A percentile compares a stretch with the other conserved stretches of the same genome.
These are phyloP conservation scores for Rhaphigaster nebulosa DNA, from an alignment of 2,888 invertebrate species.

Conservation along the genomic window DNA sequence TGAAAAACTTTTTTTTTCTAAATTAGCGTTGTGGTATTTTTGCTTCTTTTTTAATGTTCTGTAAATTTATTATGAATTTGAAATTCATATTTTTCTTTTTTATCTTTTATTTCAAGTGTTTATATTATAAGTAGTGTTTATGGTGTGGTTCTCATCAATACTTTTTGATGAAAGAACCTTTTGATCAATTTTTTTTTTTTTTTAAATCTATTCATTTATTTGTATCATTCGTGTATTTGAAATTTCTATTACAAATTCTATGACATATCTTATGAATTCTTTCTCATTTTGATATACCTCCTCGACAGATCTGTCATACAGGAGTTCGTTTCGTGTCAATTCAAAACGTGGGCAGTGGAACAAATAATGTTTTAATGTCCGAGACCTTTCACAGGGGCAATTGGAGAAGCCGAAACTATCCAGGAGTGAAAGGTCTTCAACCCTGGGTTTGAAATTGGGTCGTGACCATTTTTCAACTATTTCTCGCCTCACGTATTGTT, in stretches of 20 bases:
- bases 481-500: not conserved
- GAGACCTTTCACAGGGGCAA: not conserved
- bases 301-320: not conserved
- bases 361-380: not conserved
- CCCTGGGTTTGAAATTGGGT: not conserved
- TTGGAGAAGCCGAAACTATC: not conserved
- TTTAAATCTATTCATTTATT: not conserved
- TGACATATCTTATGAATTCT: not conserved
- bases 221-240: not conserved
- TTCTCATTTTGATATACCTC: not conserved
- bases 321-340: not conserved
- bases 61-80: not conserved
- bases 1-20: not conserved
- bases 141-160: too few relatives aligned
- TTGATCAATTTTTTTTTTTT: too few relatives aligned
- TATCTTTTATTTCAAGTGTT: not conserved
- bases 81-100: too few relatives aligned
- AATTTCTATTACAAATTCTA: not conserved
- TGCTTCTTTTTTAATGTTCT: not conserved
- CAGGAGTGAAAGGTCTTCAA: not conserved
- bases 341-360: constrained; percentile 11
- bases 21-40: not conserved
- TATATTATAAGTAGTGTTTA: too few relatives aligned
- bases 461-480: not conserved
- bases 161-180: too few relatives aligned